phyloP scores from a whole-genome alignment of 2,113 vertebrate species.

The Athene cunicularia region DNA sequence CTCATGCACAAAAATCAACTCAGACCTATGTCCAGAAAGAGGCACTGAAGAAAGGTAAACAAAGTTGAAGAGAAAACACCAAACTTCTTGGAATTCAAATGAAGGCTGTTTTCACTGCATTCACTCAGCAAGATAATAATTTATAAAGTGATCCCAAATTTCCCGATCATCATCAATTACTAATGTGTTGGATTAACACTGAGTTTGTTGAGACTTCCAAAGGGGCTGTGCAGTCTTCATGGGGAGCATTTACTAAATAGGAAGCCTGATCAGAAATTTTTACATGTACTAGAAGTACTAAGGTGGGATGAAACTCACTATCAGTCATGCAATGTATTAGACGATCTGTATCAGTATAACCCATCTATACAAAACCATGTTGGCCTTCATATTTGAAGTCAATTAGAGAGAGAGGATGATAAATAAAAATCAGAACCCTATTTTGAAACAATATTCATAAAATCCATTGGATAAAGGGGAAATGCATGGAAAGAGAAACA shows the following conservation, averaged over 20 bases:
- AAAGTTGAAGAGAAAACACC: neutral
- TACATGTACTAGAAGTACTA: neutral
- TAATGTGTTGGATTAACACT: neutral
- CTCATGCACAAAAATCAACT: neutral
- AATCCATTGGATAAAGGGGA: neutral
- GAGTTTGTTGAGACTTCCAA: neutral
- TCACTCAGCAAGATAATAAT: neutral
- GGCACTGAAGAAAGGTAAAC: neutral
- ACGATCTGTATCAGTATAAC: neutral
- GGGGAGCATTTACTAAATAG: neutral
- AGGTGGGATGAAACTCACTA: neutral
- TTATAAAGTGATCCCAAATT: neutral
- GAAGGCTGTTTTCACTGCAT: neutral
- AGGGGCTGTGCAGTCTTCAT: neutral
- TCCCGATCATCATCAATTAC: neutral
- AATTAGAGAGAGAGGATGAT: neutral
- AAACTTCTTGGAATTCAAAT: neutral
- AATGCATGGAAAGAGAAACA: neutral
- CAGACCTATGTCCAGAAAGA: neutral
- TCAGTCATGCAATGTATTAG: neutral
- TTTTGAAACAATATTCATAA: neutral
- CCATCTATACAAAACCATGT: neutral
- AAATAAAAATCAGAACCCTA: constrained; percentile 40
- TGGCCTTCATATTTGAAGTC: neutral
- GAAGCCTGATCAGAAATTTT: neutral